phyloP scores from a whole-genome alignment of 2,888 invertebrate species.

The Tanypteryx hageni region DNA sequence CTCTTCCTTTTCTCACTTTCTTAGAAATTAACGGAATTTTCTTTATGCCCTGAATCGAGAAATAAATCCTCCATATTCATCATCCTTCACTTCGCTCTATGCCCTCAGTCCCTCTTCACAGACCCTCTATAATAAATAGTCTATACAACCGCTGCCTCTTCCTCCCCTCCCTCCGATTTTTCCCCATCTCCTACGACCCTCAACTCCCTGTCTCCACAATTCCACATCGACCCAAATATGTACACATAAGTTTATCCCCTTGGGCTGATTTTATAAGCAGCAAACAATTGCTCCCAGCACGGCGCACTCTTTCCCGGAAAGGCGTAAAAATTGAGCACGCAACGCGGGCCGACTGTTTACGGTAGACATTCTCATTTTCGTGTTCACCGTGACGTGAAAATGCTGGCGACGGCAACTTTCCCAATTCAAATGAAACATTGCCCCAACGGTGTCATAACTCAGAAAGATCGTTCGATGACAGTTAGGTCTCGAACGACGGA shows the following conservation, averaged over 20 bases:
- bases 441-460: neutral
- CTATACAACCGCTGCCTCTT: no score
- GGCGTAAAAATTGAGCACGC: neutral
- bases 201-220: neutral
- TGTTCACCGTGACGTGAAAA: neutral
- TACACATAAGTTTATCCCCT: neutral
- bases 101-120: no score
- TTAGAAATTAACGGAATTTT: no score
- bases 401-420: neutral
- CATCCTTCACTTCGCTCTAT: no score
- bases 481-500: neutral
- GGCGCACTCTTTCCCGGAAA: neutral
- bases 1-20: no score
- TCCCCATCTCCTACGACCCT: neutral
- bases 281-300: neutral
- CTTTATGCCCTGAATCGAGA: no score
- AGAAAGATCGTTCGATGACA: conserved; percentile 17
- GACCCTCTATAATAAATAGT: no score
- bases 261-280: neutral
- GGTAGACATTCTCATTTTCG: neutral
- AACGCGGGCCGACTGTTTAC: neutral
- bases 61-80: no score
- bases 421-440: conserved; percentile 9
- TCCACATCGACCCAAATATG: neutral
- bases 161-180: no score